phyloP scores from a whole-genome alignment of 2,888 invertebrate species.

The Yponomeuta sedellus region DNA sequence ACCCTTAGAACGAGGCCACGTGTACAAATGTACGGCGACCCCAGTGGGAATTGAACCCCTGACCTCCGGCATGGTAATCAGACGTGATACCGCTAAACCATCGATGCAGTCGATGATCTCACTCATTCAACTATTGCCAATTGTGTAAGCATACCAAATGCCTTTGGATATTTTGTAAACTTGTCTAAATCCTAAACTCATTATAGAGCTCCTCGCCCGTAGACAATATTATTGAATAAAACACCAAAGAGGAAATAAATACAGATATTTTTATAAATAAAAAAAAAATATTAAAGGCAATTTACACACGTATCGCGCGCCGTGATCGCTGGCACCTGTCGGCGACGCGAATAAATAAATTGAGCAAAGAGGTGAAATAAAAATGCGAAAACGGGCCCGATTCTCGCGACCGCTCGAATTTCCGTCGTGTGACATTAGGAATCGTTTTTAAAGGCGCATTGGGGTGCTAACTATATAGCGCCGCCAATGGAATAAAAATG shows the following conservation, averaged over 20 bases:
- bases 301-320: constrained; percentile 52
- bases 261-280: constrained; percentile 2
- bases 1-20: too few relatives aligned
- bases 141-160: too few relatives aligned
- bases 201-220: not conserved
- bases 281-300: constrained; percentile 53
- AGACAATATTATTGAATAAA: not conserved
- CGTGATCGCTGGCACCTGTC: constrained; percentile 60
- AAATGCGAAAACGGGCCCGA: not conserved
- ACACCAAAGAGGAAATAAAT: not conserved
- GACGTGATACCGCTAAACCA: too few relatives aligned
- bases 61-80: too few relatives aligned
- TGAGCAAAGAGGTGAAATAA: constrained; percentile 28
- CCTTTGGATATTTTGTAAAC: not conserved
- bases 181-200: not conserved
- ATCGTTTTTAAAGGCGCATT: not conserved
- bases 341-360: constrained; percentile 54
- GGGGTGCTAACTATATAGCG: too few relatives aligned
- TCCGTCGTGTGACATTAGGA: not conserved
- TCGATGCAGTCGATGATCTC: too few relatives aligned
- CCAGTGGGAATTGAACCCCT: too few relatives aligned
- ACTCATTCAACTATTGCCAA: too few relatives aligned
- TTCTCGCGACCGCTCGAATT: not conserved
- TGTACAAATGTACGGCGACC: too few relatives aligned
- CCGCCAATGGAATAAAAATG: too few relatives aligned